Conservation (phyloP, 2,113 vertebrate species). For the Crotalus tigris region DNA sequence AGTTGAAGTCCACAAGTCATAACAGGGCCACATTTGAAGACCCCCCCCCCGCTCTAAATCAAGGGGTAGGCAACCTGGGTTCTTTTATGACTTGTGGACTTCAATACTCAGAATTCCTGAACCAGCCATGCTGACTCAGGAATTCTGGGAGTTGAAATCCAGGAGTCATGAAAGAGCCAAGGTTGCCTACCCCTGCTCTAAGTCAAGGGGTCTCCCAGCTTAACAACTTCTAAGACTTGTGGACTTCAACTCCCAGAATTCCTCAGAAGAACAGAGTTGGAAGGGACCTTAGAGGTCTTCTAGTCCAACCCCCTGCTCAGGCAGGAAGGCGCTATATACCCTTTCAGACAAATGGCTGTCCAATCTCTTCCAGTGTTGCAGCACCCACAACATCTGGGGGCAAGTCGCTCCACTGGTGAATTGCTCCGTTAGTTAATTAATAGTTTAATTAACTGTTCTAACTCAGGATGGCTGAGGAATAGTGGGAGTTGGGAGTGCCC, state of each 20-base stretch:
- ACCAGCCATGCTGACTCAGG: too few species aligned
- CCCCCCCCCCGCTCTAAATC: too few species aligned
- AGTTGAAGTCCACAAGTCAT: too few species aligned
- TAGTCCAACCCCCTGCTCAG: neutral
- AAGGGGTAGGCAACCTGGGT: too few species aligned
- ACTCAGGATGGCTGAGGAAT: neutral
- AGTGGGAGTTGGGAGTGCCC: neutral
- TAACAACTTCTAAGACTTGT: neutral
- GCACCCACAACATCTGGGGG: neutral
- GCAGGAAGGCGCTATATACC: too few species aligned
- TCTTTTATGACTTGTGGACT: neutral
- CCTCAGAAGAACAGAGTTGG: neutral
- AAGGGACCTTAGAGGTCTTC: neutral
- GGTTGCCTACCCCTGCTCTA: too few species aligned
- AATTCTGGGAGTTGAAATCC: too few species aligned
- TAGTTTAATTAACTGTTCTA: neutral
- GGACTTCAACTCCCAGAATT: neutral
- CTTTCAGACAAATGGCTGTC: too few species aligned
- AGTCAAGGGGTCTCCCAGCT: neutral
- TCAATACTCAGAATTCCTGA: neutral
- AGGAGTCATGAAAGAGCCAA: too few species aligned
- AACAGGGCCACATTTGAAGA: too few species aligned
- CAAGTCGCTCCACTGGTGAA: neutral
- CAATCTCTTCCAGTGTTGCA: neutral
- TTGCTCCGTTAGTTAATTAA: neutral